Base-by-base conservation (phyloP, 2,888 invertebrate genomes). In the Brachypalpus laphriformis region DNA sequence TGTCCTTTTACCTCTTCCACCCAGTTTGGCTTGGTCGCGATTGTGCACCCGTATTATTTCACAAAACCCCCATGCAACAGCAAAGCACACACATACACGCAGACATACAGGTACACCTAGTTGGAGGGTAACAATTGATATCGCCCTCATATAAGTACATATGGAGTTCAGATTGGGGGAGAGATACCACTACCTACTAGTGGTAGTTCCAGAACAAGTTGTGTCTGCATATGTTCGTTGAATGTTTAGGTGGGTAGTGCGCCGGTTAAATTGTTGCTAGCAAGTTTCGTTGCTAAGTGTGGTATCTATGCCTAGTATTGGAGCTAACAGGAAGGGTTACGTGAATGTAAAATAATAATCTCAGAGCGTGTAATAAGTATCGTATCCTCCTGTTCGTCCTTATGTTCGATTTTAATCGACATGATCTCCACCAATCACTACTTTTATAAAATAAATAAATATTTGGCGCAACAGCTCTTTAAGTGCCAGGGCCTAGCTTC, bases 121-220 rank as follows among this genome's bases (percentile, higher is more conserved):
- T n/a, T 54, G 25, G 14, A 71, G 66, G 56, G 78, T 77, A 78
- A 68, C 74, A 78, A 78, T 78, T 78, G 68, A 68, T 78, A 51
- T 68, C 74, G 22, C 37, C 72, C 61, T 54, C 77, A 68, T 71
- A 54, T 40, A 20, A 5, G 25, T 61, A n/a, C 16, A 20, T 34
- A 56, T 56, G 56, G 7, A 22, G 22, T 20, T 34, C 9, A 47
- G 18, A 72, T 63, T 61, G 61, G 28, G 42, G 54, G 31, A 14
- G 31, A 61, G 51, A 40, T 49, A 63, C 6, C 16, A 51, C 6
- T 45, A 34, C 9, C 16, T 56, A 9, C 20, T 59, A 20, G 11
- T 40, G n/a, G 47, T 71, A 59, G 31, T 61, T 61, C n/a, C 18
- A 42, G 42, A 42, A 34, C 45, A 45, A 31, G 54, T 61, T 63